phyloP scores from a whole-genome alignment of 1,140 invertebrate genomes.

The Orius insidiosus region DNA sequence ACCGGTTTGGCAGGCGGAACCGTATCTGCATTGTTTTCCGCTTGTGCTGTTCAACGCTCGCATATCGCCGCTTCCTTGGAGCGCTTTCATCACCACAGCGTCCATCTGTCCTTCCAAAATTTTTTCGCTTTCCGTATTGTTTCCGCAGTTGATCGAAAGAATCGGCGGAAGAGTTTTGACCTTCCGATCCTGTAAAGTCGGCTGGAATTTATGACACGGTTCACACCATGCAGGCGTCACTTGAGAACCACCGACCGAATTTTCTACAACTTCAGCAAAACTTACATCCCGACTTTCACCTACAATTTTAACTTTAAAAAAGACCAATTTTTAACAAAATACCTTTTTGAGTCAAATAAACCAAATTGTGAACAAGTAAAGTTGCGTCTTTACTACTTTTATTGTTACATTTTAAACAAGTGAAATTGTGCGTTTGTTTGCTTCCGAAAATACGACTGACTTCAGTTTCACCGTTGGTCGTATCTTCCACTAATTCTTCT shows the following conservation, averaged over 20 bases:
- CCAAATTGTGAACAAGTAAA: conserved; percentile 55
- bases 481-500: conserved; percentile 16
- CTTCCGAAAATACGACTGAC: conserved; percentile 64
- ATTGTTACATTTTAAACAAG: conserved; percentile 58
- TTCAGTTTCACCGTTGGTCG: conserved; percentile 37
- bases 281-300: conserved; percentile 22
- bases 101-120: conserved; percentile 64
- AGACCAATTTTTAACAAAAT: no score
- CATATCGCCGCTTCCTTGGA: conserved; percentile 18
- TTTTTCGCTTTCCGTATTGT: conserved; percentile 46
- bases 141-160: conserved; percentile 68
- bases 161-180: conserved; percentile 58
- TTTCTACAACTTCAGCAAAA: conserved; percentile 39
- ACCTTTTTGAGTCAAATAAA: conserved; percentile 39
- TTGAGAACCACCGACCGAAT: conserved; percentile 52
- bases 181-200: conserved; percentile 48
- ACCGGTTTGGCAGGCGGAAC: conserved; percentile 60
- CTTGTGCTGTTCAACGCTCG: conserved; percentile 25
- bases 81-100: conserved; percentile 35
- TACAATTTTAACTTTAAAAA: neutral
- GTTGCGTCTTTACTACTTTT: conserved; percentile 56
- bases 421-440: conserved; percentile 58
- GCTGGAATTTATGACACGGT: conserved; percentile 62
- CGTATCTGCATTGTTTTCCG: conserved; percentile 72
- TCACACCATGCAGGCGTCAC: conserved; percentile 85